Percentiles rank a stretch among this genome's conserved stretches.
Conservation (phyloP, 2,797 vertebrate species). For the Tarsius wallacei region DNA sequence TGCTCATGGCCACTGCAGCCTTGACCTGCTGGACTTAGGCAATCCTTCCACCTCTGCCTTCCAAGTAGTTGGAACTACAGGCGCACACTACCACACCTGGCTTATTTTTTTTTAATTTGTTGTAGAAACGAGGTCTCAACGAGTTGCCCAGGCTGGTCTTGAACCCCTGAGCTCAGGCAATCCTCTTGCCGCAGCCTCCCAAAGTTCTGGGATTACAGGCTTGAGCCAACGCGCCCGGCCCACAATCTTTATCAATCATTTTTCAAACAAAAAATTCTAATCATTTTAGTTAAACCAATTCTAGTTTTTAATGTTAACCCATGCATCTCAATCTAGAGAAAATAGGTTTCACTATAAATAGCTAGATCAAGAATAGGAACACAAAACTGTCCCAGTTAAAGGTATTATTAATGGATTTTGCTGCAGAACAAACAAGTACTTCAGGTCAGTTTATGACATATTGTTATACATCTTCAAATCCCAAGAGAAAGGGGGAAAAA, state of each 20-base stretch:
- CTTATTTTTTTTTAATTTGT: no score
- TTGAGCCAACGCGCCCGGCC: no score
- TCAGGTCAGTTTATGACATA: slow-evolving; percentile 25
- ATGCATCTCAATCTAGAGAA: neutral
- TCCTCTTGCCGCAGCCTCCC: no score
- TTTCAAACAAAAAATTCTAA: neutral
- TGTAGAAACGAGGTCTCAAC: no score
- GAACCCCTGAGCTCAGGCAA: no score
- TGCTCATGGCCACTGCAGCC: no score
- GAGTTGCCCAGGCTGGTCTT: no score
- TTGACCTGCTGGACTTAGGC: no score
- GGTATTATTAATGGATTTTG: neutral
- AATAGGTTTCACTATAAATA: slow-evolving; percentile 77
- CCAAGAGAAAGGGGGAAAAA: neutral
- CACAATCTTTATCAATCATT: neutral
- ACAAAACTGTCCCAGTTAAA: slow-evolving; percentile 19
- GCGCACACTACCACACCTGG: no score
- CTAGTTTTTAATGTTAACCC: neutral
- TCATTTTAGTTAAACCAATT: neutral
- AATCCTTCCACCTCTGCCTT: no score
- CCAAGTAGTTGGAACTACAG: no score
- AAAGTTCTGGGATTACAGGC: no score
- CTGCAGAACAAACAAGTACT: neutral
- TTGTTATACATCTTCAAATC: neutral
- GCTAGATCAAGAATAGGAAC: neutral